Evolutionary conservation across 2,888 invertebrate species (phyloP), one percentile per base, ranked within the genome.

Genomic region (Saturnia pavonia): DNA sequence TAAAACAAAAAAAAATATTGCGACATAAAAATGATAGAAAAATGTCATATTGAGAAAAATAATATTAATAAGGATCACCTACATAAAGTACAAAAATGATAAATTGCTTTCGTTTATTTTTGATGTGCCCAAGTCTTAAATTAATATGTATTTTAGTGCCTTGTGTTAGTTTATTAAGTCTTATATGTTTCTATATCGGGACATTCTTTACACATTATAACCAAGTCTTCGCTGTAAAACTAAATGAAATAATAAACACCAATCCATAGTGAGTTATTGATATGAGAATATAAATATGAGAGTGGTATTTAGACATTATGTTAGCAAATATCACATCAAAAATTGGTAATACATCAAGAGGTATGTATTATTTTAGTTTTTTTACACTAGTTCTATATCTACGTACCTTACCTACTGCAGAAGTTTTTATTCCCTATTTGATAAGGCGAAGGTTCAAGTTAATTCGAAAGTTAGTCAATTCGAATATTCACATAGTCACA

Each of bases 141-240:
- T 74, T 90, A 66, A 80, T 88, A 67, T 90, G 90, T 76, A 81
- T 90, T 67, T 69, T 89, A 34, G 67, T 89, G 65, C 90, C 89
- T 0, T 81, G 82, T 70, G 84, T 82, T 3, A 78, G 80, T 1
- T 75, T 89, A 8, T 71, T 90, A 8, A 83, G 85, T 3, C 80
- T 85, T 78, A 70, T 82, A 19, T 84, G 80, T 12, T 74, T 83
- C 1, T 88, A 89, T 68, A 60, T 87, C 3, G 81, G 80, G 14
- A 82, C 82, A 7, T 16, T 84, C 40, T 77, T 88, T 40, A 75
- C 80, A 1, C 74, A 82, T 67, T 78, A 82, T 69, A 75, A 82
- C 22, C 76, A 82, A 43, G 68, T 84, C 3, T 78, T 82, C 2
- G 77, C 76, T 63, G 42, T 73, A 3, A 87, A 85, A 74, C 48